Base-by-base conservation (phyloP, 2,888 invertebrate species). In the Pristionchus exspectatus region DNA sequence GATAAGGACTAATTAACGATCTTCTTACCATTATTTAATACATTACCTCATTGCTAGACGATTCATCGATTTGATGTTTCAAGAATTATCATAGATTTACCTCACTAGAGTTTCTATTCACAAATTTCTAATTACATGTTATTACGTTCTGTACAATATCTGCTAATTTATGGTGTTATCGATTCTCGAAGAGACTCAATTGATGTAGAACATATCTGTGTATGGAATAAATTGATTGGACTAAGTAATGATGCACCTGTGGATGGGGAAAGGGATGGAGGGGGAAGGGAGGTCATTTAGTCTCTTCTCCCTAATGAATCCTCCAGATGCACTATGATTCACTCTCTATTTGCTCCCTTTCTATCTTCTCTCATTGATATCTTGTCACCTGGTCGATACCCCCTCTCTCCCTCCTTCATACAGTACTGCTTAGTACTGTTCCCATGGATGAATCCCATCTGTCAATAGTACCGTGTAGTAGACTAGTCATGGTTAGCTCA, bases 1-100 rank as follows among this genome's bases (percentile, higher is more conserved):
- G 93, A 94, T 84, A 90, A 89, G 63, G 90, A 90, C 18, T 87
- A 38, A 87, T 5, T 2, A 30, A 30, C 16, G 27, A 54, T 50
- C 44, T 50, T 50, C 50, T 77, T 2, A 12, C 14, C n/a, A 56
- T 56, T 56, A 56, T 84, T 56, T 21, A 56, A 21, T 16, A 27
- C 7, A 27, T 56, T 84, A 84, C 7, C 12, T 77, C 14, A 33
- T 44, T 44, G 10, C 9, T 77, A 77, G 77, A 72, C 72, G 14
- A 27, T 33, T 72, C 33, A 72, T 12, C 33, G n/a, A 27, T 24
- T 66, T 66, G 66, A 24, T 66, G 66, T 27, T 2, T 72, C 33
- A 33, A 72, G 16, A 72, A 72, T 72, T 27, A 10, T 30, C 72
- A 33, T 16, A n/a, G 72, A 27, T 72, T 72, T 72, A 27, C 72